Base-by-base conservation (phyloP, 1,140 invertebrate species). In the Drosophila sucinea region DNA sequence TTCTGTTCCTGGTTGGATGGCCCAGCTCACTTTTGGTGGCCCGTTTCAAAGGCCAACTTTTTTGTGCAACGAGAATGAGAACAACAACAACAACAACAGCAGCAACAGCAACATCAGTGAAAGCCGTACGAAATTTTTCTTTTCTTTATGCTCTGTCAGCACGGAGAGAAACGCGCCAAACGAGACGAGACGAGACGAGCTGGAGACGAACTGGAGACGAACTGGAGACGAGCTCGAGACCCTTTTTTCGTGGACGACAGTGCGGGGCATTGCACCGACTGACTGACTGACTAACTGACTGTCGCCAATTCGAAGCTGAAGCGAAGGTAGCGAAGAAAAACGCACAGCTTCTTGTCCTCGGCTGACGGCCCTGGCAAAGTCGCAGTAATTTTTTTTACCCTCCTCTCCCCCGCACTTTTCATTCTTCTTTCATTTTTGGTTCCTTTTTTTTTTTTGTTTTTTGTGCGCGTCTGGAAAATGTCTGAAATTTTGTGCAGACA, bases 401-500 rank as follows among this genome's bases (percentile, higher is more conserved):
- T 40, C 44, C 44, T 23, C 7, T 11, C 11, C n/a, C 3, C 3
- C 40, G 8, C 7, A 38, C 11, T 38, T 38, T 38, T 38, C 10
- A 38, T 38, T 38, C 35, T 38, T 38, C 10, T 38, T 10, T 10
- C 25, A 51, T 35, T 55, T 61, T 47, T 1, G 61, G 41, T 66
- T 68, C 41, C 11, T 30, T 56, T 55, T 30, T 67, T 44, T 69
- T 68, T 83, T 80, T 85, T 67, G 64, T 71, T 68, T 76, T 69
- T 67, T 60, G 72, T 85, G 71, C 73, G 69, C 77, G 84, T 89
- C 84, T 89, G 84, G 84, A 89, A 89, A 89, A 89, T 89, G 84
- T 89, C 84, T 89, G 84, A 89, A 89, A 89, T 89, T 51, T 90
- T 86, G 70, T 67, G 73, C 83, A 83, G 83, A 86, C 83, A 87